Evolutionary conservation across 2,797 vertebrate genomes (phyloP).

Genomic region (Falco peregrinus): DNA sequence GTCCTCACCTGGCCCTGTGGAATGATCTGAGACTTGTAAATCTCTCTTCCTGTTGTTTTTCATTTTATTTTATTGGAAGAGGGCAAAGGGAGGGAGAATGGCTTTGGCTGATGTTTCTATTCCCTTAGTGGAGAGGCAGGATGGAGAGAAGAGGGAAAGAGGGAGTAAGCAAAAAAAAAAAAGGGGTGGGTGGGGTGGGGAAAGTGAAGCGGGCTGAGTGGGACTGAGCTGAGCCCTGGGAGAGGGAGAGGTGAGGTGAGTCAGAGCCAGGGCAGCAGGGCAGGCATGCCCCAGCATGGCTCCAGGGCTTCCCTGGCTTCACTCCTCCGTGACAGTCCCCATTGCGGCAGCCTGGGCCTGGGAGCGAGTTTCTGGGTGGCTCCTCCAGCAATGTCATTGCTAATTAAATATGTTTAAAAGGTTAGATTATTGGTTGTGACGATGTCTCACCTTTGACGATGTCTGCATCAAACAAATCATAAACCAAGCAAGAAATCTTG

Average conservation of each 20-base stretch:
- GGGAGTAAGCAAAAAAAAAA: not conserved
- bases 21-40: not conserved
- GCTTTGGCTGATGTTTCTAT: not conserved
- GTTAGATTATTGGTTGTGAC: not conserved
- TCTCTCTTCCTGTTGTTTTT: not conserved
- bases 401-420: conserved; percentile 34
- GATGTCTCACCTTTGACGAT: conserved; percentile 13
- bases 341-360: not conserved
- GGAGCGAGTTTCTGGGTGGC: conserved; percentile 40
- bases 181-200: not conserved
- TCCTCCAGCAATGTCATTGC: conserved; percentile 44
- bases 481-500: conserved; percentile 3
- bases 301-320: not conserved
- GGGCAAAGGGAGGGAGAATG: not conserved
- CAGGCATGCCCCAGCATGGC: not conserved
- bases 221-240: not conserved
- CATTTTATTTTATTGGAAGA: not conserved
- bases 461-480: conserved; percentile 16
- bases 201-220: not conserved
- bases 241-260: not conserved
- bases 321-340: not conserved
- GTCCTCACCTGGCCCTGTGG: not conserved
- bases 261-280: not conserved
- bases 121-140: not conserved
- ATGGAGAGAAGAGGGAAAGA: not conserved